Evolutionary conservation across 2,113 vertebrate species (phyloP).

Genomic region (Hystrix cristata): DNA sequence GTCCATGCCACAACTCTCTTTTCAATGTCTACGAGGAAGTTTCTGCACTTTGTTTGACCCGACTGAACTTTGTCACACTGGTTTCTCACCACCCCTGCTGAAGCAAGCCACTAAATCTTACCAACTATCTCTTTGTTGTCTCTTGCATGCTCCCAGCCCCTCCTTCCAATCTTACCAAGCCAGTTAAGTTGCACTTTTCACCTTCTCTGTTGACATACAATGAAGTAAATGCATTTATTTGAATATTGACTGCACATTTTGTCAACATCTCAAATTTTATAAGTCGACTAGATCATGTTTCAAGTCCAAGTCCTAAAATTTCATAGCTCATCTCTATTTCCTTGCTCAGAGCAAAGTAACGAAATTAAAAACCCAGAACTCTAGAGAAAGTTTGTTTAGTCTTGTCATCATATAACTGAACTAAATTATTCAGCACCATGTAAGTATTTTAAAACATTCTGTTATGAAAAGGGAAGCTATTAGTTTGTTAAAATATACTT

Average conservation of each 20-base stretch:
- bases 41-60: conserved; percentile 95
- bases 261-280: conserved; percentile 91
- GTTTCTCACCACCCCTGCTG: conserved; percentile 89
- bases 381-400: conserved; percentile 88
- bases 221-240: conserved; percentile 95
- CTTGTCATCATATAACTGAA: conserved; percentile 81
- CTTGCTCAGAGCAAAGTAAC: conserved; percentile 86
- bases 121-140: conserved; percentile 92
- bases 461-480: conserved; percentile 75
- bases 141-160: conserved; percentile 88
- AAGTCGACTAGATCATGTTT: conserved; percentile 89
- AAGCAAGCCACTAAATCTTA: conserved; percentile 92
- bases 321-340: conserved; percentile 87
- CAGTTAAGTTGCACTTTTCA: conserved; percentile 92
- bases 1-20: conserved; percentile 57
- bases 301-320: conserved; percentile 87
- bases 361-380: conserved; percentile 86
- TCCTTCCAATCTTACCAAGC: conserved; percentile 88
- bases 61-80: conserved; percentile 92
- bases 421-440: conserved; percentile 74
- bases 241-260: conserved; percentile 93
- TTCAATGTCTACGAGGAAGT: conserved; percentile 83
- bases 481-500: conserved; percentile 80
- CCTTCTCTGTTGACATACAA: conserved; percentile 91
- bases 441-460: conserved; percentile 77